These are phyloP conservation scores for Lophius americanus DNA, from an alignment of 2,797 vertebrate genomes.

Conservation along the genomic window DNA sequence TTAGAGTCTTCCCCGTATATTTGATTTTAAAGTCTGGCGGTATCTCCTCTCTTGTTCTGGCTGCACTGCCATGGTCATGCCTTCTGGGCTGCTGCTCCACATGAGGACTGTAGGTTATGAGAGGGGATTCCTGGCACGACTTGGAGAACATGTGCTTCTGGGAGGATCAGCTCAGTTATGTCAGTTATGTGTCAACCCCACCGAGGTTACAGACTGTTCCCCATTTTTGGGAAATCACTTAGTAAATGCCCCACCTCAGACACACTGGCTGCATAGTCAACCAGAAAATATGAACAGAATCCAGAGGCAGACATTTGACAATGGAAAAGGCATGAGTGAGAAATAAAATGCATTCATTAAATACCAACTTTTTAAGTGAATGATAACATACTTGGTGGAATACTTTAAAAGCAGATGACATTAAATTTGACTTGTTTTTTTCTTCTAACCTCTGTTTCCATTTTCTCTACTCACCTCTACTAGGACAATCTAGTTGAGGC, in stretches of 20 bases:
- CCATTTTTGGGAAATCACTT: constrained; percentile 76
- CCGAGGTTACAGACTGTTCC: constrained; percentile 67
- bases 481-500: constrained; percentile 19
- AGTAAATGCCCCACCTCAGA: constrained; percentile 54
- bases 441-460: constrained; percentile 2
- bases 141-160: constrained; percentile 73
- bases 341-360: constrained; percentile 38
- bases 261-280: constrained; percentile 61
- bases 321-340: constrained; percentile 9
- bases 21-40: constrained; percentile 35
- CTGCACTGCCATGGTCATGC: constrained; percentile 44
- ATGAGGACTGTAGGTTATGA: constrained; percentile 35
- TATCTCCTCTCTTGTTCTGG: constrained; percentile 24
- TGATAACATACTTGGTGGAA: constrained; percentile 9
- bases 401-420: constrained; percentile 7
- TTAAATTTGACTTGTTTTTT: constrained; percentile 31
- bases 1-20: constrained; percentile 17
- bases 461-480: not conserved
- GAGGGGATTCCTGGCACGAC: constrained; percentile 69
- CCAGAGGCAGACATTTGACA: constrained; percentile 32
- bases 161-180: constrained; percentile 77
- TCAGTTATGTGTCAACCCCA: constrained; percentile 70
- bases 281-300: constrained; percentile 71
- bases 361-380: constrained; percentile 29
- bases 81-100: constrained; percentile 45